Percentiles rank a stretch among this genome's conserved stretches.
Conservation (phyloP, 2,888 invertebrate genomes). For the Venusia cambrica region DNA sequence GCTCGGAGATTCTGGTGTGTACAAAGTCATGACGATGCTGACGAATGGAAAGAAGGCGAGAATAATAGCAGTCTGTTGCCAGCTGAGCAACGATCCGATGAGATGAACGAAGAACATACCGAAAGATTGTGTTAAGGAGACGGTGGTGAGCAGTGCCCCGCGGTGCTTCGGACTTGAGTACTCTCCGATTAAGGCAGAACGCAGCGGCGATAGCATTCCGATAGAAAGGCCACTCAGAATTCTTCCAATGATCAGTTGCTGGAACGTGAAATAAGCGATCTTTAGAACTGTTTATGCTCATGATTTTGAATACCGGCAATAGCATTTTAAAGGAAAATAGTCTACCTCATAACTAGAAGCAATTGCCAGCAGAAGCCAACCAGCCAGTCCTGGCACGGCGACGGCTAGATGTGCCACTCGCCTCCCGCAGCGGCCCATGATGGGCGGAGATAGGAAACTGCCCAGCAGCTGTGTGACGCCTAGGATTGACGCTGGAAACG, state of each 20-base stretch:
- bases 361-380: constrained; percentile 73
- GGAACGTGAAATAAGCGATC: constrained; percentile 15
- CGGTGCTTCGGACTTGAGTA: constrained; percentile 79
- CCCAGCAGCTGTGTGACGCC: constrained; percentile 51
- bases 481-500: constrained; percentile 46
- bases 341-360: constrained; percentile 54
- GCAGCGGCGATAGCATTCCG: constrained; percentile 70
- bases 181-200: constrained; percentile 75
- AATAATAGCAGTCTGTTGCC: constrained; percentile 75
- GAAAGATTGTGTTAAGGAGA: constrained; percentile 76
- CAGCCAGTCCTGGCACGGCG: constrained; percentile 65
- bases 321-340: too few relatives aligned
- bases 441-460: constrained; percentile 46
- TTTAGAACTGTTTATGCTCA: too few relatives aligned
- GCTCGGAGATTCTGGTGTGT: constrained; percentile 81
- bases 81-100: constrained; percentile 78
- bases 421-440: constrained; percentile 78
- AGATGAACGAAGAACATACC: constrained; percentile 83
- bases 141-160: constrained; percentile 79
- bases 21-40: constrained; percentile 57
- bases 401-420: constrained; percentile 67
- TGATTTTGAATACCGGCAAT: too few relatives aligned
- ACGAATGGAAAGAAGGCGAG: constrained; percentile 63
- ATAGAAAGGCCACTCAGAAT: constrained; percentile 62
- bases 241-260: constrained; percentile 50